A percentile compares a stretch with the other conserved stretches of the same genome.
phyloP scores from a whole-genome alignment of 2,113 vertebrate species.

The Brachypodius melanocephalos region DNA sequence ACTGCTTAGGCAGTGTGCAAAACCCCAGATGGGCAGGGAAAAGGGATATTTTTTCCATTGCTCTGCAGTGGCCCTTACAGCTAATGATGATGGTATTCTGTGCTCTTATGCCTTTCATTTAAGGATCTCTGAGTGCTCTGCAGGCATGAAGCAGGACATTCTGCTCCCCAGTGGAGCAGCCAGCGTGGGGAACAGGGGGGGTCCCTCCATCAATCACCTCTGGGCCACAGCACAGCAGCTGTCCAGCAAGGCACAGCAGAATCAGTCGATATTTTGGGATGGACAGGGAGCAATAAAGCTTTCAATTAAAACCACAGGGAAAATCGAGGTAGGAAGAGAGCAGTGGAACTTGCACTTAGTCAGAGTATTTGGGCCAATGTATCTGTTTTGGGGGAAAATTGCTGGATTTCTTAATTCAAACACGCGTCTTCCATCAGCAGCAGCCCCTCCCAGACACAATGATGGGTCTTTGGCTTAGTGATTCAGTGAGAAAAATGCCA shows the following conservation, averaged over 20 bases:
- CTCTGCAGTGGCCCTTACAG: neutral
- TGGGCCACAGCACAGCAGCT: neutral
- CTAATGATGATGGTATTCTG: slow-evolving; percentile 7
- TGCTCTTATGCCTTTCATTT: slow-evolving; percentile 24
- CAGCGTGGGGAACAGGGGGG: neutral
- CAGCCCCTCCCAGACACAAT: neutral
- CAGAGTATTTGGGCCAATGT: neutral
- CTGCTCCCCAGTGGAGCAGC: neutral
- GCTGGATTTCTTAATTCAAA: neutral
- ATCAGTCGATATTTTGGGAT: neutral
- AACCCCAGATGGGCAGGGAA: slow-evolving; percentile 28
- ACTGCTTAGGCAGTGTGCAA: neutral
- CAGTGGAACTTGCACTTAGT: neutral
- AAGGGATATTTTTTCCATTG: slow-evolving; percentile 17
- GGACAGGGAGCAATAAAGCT: neutral
- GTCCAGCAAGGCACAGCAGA: neutral
- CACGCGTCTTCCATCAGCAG: neutral
- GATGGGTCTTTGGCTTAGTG: neutral
- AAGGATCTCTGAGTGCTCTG: neutral
- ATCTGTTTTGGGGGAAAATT: neutral
- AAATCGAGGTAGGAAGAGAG: neutral
- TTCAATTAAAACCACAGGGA: slow-evolving; percentile 9
- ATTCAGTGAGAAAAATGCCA: neutral
- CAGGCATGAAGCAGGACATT: neutral
- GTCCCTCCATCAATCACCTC: neutral